A percentile compares a stretch with the other conserved stretches of the same genome.
phyloP scores from a whole-genome alignment of 1,140 invertebrate genomes.

The Ephestia elutella region DNA sequence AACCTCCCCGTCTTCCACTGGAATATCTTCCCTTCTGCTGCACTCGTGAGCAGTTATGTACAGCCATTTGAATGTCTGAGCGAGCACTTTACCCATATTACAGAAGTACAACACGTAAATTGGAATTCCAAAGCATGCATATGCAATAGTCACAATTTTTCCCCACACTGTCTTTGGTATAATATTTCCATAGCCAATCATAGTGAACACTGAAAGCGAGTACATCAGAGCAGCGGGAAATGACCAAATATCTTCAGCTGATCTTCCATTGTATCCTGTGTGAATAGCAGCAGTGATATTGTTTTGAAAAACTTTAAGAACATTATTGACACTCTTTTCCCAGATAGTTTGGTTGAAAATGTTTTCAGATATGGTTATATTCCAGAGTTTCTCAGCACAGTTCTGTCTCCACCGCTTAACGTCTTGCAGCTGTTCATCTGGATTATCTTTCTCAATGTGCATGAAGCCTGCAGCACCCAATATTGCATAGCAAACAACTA shows the following conservation, averaged over 20 bases:
- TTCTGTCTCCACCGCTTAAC: slow-evolving; percentile 71
- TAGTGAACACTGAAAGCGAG: slow-evolving; percentile 90
- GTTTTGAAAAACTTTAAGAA: slow-evolving; percentile 82
- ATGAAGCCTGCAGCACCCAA: slow-evolving; percentile 95
- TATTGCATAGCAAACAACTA: slow-evolving; percentile 96
- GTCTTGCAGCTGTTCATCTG: slow-evolving; percentile 74
- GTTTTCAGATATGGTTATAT: slow-evolving; percentile 82
- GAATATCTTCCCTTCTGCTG: slow-evolving; percentile 71
- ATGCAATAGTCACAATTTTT: slow-evolving; percentile 93
- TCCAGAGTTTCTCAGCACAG: slow-evolving; percentile 82
- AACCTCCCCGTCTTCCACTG: slow-evolving; percentile 66
- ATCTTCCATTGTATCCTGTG: slow-evolving; percentile 85
- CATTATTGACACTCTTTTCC: slow-evolving; percentile 77
- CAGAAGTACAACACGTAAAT: slow-evolving; percentile 92
- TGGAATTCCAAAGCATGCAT: slow-evolving; percentile 96
- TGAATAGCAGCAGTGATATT: slow-evolving; percentile 82
- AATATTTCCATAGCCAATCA: slow-evolving; percentile 97
- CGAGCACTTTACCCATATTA: slow-evolving; percentile 90
- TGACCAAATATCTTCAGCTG: slow-evolving; percentile 83
- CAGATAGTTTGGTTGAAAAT: slow-evolving; percentile 85
- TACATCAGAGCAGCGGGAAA: slow-evolving; percentile 92
- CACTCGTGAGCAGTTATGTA: slow-evolving; percentile 87
- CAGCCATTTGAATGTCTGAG: slow-evolving; percentile 85
- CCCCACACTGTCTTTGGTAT: slow-evolving; percentile 93
- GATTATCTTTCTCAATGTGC: slow-evolving; percentile 85